Conservation (phyloP, 2,797 vertebrate species). For the Holocentrus rufus region DNA sequence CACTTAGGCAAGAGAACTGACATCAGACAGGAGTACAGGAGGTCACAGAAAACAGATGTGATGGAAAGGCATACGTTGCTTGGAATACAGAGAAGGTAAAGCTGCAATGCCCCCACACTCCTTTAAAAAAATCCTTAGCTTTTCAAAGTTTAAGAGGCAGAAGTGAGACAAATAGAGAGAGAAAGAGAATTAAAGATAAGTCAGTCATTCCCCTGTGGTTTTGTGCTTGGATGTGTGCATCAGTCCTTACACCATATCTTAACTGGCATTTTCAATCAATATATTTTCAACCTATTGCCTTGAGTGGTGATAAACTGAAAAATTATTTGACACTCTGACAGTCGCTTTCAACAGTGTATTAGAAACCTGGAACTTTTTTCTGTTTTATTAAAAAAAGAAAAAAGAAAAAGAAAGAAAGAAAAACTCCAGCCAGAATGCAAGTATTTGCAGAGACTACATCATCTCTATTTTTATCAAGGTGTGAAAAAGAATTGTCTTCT, state of each 20-base stretch:
- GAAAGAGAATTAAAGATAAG: constrained; percentile 43
- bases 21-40: constrained; percentile 1
- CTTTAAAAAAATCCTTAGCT: neutral
- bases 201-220: constrained; percentile 37
- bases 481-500: constrained; percentile 30
- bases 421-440: neutral
- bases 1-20: constrained; percentile 5
- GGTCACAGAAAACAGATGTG: neutral
- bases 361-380: constrained; percentile 42
- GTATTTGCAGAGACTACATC: constrained; percentile 9
- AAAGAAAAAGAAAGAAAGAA: too few species aligned
- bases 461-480: constrained; percentile 1
- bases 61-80: constrained; percentile 11
- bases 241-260: constrained; percentile 40
- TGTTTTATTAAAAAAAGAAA: constrained; percentile 15
- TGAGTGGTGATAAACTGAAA: constrained; percentile 29
- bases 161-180: constrained; percentile 38
- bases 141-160: neutral
- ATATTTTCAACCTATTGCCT: constrained; percentile 18
- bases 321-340: constrained; percentile 20
- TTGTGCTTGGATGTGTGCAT: constrained; percentile 24
- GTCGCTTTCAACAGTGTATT: neutral
- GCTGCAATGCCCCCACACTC: neutral
- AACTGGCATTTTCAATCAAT: constrained; percentile 53
- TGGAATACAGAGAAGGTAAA: constrained; percentile 13